Conservation (phyloP, 2,797 vertebrate species). For the Tarsius wallacei region DNA sequence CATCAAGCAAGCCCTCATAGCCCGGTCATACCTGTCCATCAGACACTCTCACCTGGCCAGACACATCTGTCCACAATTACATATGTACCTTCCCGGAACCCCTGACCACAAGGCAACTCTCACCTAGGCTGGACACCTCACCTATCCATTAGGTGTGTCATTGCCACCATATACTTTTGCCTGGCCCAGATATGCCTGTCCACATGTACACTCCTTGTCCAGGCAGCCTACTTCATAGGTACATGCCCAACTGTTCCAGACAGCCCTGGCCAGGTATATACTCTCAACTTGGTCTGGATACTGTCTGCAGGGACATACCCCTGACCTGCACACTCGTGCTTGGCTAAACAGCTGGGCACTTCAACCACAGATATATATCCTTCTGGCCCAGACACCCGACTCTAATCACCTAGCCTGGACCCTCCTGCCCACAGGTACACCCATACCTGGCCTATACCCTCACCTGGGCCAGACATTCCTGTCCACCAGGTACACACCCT, state of each 20-base stretch:
- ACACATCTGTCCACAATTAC: not conserved
- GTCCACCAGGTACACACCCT: not conserved
- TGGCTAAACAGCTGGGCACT: not conserved
- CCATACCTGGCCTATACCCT: not conserved
- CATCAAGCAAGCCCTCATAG: not conserved
- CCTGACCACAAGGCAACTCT: not conserved
- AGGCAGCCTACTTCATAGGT: not conserved
- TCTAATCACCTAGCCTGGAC: not conserved
- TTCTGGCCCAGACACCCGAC: not conserved
- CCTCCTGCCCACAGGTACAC: not conserved
- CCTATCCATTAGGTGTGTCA: not conserved
- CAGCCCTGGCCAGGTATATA: not conserved
- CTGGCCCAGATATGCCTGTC: not conserved
- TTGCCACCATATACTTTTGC: not conserved
- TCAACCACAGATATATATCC: not conserved
- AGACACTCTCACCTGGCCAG: not conserved
- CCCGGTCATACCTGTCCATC: not conserved
- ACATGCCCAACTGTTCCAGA: not conserved
- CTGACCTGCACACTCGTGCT: not conserved
- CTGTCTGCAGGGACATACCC: not conserved
- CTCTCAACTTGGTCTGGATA: not conserved
- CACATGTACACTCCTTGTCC: not conserved
- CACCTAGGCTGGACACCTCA: not conserved
- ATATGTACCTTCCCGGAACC: not conserved
- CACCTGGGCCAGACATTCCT: not conserved